These are phyloP conservation scores for Sapayoa aenigma DNA, from an alignment of 2,113 vertebrate genomes.

Conservation along the genomic window DNA sequence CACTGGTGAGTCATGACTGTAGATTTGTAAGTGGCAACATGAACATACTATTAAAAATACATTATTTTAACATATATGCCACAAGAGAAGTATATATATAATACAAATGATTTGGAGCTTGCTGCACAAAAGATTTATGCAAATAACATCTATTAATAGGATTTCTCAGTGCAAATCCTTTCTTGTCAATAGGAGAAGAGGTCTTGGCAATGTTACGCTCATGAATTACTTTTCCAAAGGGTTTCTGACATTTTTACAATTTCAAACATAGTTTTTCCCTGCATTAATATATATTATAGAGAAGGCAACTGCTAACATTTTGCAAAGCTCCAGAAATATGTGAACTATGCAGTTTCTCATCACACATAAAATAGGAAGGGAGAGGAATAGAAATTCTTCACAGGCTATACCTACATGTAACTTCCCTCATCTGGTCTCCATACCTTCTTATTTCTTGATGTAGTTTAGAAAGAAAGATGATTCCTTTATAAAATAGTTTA, in stretches of 20 bases:
- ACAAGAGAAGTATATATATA: neutral
- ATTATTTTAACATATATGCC: neutral
- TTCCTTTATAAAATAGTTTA: neutral
- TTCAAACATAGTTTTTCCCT: neutral
- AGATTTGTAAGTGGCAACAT: neutral
- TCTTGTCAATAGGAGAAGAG: neutral
- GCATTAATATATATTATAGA: neutral
- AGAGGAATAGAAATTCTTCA: neutral
- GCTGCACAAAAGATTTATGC: neutral
- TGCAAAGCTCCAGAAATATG: neutral
- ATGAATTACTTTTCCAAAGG: neutral
- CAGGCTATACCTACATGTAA: neutral
- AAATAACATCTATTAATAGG: slow-evolving; percentile 18
- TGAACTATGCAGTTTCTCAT: neutral
- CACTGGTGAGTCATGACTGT: neutral
- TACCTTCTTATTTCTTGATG: neutral
- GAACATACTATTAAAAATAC: neutral
- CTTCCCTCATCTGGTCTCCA: neutral
- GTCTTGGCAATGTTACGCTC: neutral
- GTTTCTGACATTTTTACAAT: neutral
- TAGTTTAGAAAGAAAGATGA: neutral
- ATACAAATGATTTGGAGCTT: neutral
- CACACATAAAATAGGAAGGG: neutral
- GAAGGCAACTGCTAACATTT: neutral
- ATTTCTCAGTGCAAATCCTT: slow-evolving; percentile 23